phyloP scores from a whole-genome alignment of 2,113 vertebrate species.

The Pachycephala philippinensis region DNA sequence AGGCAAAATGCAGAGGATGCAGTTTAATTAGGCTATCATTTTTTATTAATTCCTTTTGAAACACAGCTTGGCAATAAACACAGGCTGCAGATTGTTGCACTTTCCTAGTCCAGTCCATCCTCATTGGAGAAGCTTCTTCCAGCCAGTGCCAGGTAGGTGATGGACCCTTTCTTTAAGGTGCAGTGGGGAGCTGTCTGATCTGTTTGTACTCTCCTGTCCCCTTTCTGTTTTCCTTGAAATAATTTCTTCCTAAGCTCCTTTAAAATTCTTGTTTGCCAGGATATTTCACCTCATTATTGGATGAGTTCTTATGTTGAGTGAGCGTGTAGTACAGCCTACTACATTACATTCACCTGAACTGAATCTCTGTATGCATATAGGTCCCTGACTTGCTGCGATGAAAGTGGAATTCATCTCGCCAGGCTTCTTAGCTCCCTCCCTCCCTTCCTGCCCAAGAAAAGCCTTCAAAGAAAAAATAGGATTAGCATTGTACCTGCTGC shows the following conservation, averaged over 20 bases:
- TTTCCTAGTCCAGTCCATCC: not conserved
- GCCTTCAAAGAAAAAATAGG: not conserved
- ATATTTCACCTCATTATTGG: not conserved
- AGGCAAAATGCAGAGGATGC: not conserved
- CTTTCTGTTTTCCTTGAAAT: not conserved
- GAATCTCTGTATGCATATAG: not conserved
- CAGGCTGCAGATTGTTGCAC: not conserved
- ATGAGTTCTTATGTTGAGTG: not conserved
- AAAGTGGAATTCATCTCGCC: conserved; percentile 1
- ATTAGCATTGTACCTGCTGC: not conserved
- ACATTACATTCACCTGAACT: not conserved
- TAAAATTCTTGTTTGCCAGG: not conserved
- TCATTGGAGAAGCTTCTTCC: not conserved
- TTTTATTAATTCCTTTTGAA: not conserved
- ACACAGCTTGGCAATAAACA: not conserved
- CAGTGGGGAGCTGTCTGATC: not conserved
- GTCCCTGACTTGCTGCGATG: not conserved
- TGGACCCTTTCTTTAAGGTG: not conserved
- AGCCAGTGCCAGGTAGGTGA: not conserved
- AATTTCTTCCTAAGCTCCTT: not conserved
- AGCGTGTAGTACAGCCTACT: not conserved
- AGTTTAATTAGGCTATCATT: not conserved
- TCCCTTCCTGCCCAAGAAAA: not conserved
- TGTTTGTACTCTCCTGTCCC: not conserved
- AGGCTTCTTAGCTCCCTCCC: not conserved